These are phyloP conservation scores for Anolis sagrei DNA, from an alignment of 2,113 vertebrate species.

Conservation along the genomic window DNA sequence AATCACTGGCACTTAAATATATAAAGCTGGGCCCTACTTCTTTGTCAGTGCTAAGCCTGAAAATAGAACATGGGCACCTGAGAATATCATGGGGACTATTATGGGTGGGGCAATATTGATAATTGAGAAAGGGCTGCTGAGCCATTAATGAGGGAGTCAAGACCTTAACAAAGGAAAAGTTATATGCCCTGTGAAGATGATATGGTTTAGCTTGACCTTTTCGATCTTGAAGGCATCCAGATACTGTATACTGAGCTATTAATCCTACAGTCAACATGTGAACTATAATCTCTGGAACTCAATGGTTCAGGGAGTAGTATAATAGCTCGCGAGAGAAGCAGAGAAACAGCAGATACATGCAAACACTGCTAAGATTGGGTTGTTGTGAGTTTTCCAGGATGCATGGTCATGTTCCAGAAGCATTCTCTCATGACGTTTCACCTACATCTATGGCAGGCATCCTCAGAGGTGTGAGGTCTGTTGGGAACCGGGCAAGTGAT, in stretches of 20 bases:
- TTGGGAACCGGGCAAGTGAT: no score
- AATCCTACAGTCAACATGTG: neutral
- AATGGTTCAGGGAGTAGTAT: neutral
- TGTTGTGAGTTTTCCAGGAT: no score
- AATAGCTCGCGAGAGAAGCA: neutral
- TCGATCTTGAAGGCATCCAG: neutral
- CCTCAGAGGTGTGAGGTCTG: no score
- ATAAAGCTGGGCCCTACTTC: neutral
- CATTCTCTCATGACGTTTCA: no score
- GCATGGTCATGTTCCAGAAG: no score
- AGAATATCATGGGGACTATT: neutral
- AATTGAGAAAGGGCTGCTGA: neutral
- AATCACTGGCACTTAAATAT: neutral
- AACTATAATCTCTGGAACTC: neutral
- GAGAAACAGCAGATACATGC: neutral
- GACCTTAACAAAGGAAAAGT: neutral
- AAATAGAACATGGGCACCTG: neutral
- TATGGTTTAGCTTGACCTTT: neutral
- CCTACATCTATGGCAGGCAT: no score
- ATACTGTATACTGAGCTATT: no score
- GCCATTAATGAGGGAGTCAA: neutral
- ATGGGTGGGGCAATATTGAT: neutral
- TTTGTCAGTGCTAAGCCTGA: neutral
- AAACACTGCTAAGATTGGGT: no score
- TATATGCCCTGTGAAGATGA: neutral